These are phyloP conservation scores for Dermochelys coriacea DNA, from an alignment of 2,797 vertebrate genomes.

Conservation along the genomic window DNA sequence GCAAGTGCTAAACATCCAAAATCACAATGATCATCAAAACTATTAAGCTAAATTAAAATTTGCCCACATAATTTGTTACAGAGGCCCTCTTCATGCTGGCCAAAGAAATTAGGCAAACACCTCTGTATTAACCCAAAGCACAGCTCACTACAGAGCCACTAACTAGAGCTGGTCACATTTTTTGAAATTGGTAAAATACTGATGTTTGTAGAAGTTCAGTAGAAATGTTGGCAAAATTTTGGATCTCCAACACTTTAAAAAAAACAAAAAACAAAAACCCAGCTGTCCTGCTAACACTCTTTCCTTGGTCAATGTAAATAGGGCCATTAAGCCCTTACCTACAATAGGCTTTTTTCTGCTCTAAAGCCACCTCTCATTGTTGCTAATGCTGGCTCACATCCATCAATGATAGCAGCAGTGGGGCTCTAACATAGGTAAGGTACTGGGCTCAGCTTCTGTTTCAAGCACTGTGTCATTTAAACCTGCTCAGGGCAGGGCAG, in stretches of 20 bases:
- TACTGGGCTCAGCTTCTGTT: background rate
- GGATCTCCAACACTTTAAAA: background rate
- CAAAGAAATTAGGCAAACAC: background rate
- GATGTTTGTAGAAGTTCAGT: background rate
- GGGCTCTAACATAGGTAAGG: background rate
- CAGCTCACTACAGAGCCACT: background rate
- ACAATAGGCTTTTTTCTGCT: background rate
- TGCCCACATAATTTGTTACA: background rate
- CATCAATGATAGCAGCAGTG: background rate
- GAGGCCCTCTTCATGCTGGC: background rate
- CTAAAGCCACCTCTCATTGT: background rate
- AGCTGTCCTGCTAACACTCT: background rate
- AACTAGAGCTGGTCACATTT: background rate
- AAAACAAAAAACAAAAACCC: too few species aligned
- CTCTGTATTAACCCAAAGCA: background rate
- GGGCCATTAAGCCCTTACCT: background rate
- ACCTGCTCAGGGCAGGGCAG: background rate
- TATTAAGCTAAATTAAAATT: background rate
- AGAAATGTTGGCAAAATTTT: background rate
- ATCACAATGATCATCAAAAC: background rate
- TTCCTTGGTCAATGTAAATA: background rate
- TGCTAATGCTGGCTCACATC: background rate
- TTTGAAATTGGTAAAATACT: background rate
- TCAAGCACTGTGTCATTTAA: background rate
- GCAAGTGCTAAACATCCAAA: too few species aligned